A percentile compares a stretch with the other conserved stretches of the same genome.
phyloP scores from a whole-genome alignment of 92 coral and sea anemone genomes.

The Isaurus tuberculatus region DNA sequence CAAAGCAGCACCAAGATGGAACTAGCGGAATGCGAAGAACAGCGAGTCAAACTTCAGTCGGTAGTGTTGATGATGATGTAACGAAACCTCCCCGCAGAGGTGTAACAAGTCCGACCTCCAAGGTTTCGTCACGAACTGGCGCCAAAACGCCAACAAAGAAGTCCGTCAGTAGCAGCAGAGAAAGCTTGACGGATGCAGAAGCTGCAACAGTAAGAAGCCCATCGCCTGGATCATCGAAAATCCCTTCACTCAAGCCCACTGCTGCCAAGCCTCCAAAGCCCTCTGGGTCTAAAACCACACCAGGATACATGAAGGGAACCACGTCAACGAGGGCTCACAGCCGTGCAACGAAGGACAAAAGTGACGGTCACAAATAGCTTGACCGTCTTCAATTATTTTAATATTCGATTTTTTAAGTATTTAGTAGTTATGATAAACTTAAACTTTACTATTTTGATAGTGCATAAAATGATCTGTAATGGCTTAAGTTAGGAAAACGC shows the following conservation, averaged over 20 bases:
- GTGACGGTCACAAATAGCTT: conserved; percentile 25
- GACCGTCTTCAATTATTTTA: background rate
- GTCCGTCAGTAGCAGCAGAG: conserved; percentile 40
- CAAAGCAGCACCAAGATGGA: conserved; percentile 57
- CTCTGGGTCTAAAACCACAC: conserved; percentile 25
- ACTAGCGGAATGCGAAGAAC: conserved; percentile 47
- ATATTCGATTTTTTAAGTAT: background rate
- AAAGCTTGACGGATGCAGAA: conserved; percentile 31
- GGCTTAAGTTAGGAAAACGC: background rate
- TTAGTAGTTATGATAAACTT: background rate
- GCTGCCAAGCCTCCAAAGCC: conserved; percentile 36
- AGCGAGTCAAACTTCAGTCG: conserved; percentile 80
- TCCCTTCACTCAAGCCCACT: conserved; percentile 27
- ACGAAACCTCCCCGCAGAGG: conserved; percentile 43
- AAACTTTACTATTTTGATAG: conserved; percentile 26
- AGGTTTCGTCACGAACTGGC: conserved; percentile 36
- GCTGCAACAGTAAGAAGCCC: background rate
- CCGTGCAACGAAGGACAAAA: conserved; percentile 17
- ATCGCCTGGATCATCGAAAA: conserved; percentile 28
- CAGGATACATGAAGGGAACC: conserved; percentile 34
- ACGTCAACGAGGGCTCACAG: conserved; percentile 33
- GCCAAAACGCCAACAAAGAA: conserved; percentile 27
- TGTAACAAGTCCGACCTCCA: conserved; percentile 39
- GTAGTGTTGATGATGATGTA: conserved; percentile 56
- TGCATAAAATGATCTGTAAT: background rate